Evolutionary conservation across 1,140 invertebrate genomes (phyloP).

Genomic region (Drosophila bifasciata): DNA sequence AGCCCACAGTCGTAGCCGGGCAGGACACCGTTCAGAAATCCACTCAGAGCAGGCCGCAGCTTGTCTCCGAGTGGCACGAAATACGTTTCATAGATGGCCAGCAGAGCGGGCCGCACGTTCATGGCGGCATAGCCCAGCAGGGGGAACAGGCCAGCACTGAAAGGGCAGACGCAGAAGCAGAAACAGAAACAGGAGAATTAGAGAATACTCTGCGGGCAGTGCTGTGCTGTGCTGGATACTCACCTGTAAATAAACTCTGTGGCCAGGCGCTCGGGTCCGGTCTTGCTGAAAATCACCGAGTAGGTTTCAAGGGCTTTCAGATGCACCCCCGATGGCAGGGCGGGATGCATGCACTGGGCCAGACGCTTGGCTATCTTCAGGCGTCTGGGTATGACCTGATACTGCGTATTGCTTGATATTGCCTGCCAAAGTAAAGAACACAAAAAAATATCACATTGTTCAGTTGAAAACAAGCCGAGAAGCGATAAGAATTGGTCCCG

Average conservation of each 20-base stretch:
- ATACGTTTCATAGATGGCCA: constrained; percentile 96
- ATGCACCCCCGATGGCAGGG: constrained; percentile 95
- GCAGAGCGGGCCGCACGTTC: constrained; percentile 92
- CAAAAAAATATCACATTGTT: neutral
- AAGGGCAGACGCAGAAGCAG: constrained; percentile 9
- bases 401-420: constrained; percentile 90
- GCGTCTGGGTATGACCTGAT: constrained; percentile 94
- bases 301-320: constrained; percentile 97
- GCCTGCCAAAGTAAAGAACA: constrained; percentile 86
- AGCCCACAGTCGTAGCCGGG: constrained; percentile 96
- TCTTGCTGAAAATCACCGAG: constrained; percentile 96
- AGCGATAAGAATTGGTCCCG: constrained; percentile 5
- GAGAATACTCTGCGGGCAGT: constrained; percentile 10
- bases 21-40: constrained; percentile 93
- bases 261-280: constrained; percentile 92
- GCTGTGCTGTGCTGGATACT: neutral
- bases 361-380: constrained; percentile 96
- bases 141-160: constrained; percentile 92
- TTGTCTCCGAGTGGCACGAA: constrained; percentile 93
- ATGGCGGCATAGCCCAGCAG: constrained; percentile 95
- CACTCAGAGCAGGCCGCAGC: constrained; percentile 93
- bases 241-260: constrained; percentile 94
- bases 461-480: neutral
- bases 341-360: constrained; percentile 97
- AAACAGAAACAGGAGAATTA: neutral